phyloP scores from a whole-genome alignment of 2,888 invertebrate species.

The Bursaphelenchus okinawaensis region DNA sequence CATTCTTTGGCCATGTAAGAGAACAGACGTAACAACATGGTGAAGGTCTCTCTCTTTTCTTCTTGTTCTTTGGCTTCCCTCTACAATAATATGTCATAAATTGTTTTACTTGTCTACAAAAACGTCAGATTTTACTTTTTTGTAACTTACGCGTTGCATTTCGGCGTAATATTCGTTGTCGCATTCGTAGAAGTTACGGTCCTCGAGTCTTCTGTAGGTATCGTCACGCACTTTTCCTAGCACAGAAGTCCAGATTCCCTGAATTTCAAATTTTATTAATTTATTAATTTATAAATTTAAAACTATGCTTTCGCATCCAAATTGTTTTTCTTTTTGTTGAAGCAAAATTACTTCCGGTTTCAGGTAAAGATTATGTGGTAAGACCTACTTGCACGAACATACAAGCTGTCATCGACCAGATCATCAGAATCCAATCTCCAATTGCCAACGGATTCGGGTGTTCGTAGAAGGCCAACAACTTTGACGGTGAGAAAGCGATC shows the following conservation, averaged over 20 bases:
- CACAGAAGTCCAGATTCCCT: constrained; percentile 49
- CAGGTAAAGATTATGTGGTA: not conserved
- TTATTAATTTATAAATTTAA: too few relatives aligned
- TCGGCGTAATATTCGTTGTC: constrained; percentile 37
- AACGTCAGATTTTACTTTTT: too few relatives aligned
- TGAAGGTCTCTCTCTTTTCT: constrained; percentile 50
- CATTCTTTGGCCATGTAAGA: constrained; percentile 54
- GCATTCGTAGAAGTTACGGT: constrained; percentile 15
- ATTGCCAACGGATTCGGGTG: constrained; percentile 44
- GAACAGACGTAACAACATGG: constrained; percentile 45
- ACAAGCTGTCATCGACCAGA: constrained; percentile 55
- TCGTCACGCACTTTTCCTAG: constrained; percentile 45
- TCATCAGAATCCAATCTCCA: constrained; percentile 57
- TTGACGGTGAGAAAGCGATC: constrained; percentile 54
- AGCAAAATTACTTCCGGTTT: not conserved
- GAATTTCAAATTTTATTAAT: constrained; percentile 9
- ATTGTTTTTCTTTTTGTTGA: too few relatives aligned
- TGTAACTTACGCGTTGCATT: constrained; percentile 20
- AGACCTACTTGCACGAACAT: constrained; percentile 12
- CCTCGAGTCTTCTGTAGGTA: constrained; percentile 5
- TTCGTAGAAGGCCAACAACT: constrained; percentile 55
- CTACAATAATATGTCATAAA: constrained; percentile 12
- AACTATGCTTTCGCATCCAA: too few relatives aligned
- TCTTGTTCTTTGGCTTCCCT: constrained; percentile 46
- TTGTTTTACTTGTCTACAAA: not conserved